Evolutionary conservation across 1,140 invertebrate genomes (phyloP).

Genomic region (Aethina tumida): DNA sequence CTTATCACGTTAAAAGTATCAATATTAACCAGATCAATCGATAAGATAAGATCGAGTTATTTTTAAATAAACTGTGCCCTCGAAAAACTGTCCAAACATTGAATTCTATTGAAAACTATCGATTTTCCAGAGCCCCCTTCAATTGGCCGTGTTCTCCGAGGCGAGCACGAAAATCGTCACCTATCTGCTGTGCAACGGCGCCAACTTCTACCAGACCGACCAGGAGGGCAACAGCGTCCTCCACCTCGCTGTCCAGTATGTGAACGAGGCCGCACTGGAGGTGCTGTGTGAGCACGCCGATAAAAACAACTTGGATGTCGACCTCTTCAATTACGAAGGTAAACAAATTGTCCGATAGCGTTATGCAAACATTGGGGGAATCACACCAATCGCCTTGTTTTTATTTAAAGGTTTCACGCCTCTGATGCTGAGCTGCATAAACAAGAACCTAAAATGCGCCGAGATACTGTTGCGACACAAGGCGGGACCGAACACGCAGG

Average conservation of each 20-base stretch:
- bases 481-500: slow-evolving; percentile 23
- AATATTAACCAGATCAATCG: neutral
- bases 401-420: slow-evolving; percentile 25
- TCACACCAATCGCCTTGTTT: too few species aligned
- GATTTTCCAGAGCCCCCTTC: slow-evolving; percentile 26
- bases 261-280: slow-evolving; percentile 11
- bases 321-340: slow-evolving; percentile 17
- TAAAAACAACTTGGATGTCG: slow-evolving; percentile 7
- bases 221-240: slow-evolving; percentile 27
- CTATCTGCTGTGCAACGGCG: slow-evolving; percentile 19
- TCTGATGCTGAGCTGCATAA: slow-evolving; percentile 23
- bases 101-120: too few species aligned
- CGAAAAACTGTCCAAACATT: neutral
- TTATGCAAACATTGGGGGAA: neutral
- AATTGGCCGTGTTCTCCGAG: slow-evolving; percentile 23
- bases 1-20: neutral
- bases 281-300: slow-evolving; percentile 6
- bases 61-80: neutral
- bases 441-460: slow-evolving; percentile 18
- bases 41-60: neutral
- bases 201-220: slow-evolving; percentile 18
- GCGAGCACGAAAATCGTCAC: slow-evolving; percentile 14
- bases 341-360: neutral
- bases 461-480: slow-evolving; percentile 16
- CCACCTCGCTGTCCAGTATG: slow-evolving; percentile 21